These are phyloP conservation scores for Apodemus speciosus DNA, from an alignment of 2,113 vertebrate species.

Conservation along the genomic window DNA sequence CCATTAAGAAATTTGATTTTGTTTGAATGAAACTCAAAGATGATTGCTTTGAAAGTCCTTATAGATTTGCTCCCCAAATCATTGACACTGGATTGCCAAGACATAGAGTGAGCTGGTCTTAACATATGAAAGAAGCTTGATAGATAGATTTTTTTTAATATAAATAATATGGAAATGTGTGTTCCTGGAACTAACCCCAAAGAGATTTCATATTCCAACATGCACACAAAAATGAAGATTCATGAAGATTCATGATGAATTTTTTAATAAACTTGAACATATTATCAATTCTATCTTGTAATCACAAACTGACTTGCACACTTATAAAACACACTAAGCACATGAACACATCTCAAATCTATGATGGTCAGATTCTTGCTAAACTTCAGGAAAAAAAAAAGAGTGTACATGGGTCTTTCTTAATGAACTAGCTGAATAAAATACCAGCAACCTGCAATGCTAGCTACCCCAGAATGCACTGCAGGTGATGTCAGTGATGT, in stretches of 20 bases:
- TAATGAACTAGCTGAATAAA: not conserved
- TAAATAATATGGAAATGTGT: conserved; percentile 26
- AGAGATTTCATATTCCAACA: conserved; percentile 19
- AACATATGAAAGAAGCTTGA: not conserved
- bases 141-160: not conserved
- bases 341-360: not conserved
- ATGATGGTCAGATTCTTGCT: not conserved
- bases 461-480: conserved; percentile 51
- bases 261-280: conserved; percentile 49
- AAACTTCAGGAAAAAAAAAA: not conserved
- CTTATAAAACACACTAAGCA: not conserved
- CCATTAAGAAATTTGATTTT: conserved; percentile 31
- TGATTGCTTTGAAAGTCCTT: not conserved
- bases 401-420: not conserved
- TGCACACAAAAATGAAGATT: conserved; percentile 69
- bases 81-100: conserved; percentile 47
- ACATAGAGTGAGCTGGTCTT: not conserved
- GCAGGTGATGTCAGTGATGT: conserved; percentile 9
- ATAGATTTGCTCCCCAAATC: conserved; percentile 53
- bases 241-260: conserved; percentile 64
- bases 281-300: not conserved
- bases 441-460: conserved; percentile 14
- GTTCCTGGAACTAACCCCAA: conserved; percentile 19
- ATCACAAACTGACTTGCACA: not conserved
- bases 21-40: conserved; percentile 56